Conservation (phyloP, 2,797 vertebrate species). For the Bradypodion pumilum region DNA sequence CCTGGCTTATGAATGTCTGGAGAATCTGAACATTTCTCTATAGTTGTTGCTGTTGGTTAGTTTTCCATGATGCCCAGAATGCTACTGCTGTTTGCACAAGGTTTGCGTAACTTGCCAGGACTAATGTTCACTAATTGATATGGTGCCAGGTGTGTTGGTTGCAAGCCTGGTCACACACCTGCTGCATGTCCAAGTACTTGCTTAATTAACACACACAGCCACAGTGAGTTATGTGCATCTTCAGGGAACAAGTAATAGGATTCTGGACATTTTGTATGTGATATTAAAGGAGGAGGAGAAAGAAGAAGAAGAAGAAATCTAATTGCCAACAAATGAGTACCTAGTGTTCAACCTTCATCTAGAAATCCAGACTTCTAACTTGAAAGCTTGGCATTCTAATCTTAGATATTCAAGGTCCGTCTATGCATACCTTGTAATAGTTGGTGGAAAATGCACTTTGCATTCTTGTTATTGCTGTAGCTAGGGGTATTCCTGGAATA, state of each 20-base stretch:
- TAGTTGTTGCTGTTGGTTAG: background rate
- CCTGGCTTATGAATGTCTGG: background rate
- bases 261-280: background rate
- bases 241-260: too few species aligned
- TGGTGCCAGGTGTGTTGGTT: too few species aligned
- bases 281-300: background rate
- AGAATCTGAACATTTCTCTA: background rate
- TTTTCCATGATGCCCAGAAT: too few species aligned
- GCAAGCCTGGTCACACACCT: too few species aligned
- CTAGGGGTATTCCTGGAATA: background rate
- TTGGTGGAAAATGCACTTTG: background rate
- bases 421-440: background rate
- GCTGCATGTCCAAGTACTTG: too few species aligned
- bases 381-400: background rate
- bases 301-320: background rate
- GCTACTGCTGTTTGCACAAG: too few species aligned
- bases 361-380: background rate
- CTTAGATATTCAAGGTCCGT: background rate
- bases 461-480: background rate
- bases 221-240: too few species aligned
- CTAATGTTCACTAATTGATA: too few species aligned
- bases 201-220: too few species aligned
- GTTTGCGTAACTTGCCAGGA: too few species aligned
- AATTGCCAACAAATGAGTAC: too few species aligned
- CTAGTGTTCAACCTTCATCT: too few species aligned